These are phyloP conservation scores for Alligator mississippiensis DNA, from an alignment of 2,113 vertebrate genomes.

Conservation along the genomic window DNA sequence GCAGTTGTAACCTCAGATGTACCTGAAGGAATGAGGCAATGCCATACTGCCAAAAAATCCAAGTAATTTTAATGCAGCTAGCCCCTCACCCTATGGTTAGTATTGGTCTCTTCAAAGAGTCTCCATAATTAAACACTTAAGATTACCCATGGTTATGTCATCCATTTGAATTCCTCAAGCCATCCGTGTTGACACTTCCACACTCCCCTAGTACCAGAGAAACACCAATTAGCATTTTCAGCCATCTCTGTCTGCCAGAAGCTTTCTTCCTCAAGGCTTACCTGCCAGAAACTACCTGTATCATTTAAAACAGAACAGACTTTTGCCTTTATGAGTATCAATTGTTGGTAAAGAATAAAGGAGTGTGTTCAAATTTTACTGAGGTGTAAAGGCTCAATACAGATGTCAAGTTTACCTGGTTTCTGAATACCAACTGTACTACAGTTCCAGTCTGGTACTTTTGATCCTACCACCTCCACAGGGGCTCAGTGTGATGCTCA, in stretches of 20 bases:
- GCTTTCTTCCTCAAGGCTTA: constrained; percentile 24
- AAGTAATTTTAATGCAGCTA: constrained; percentile 6
- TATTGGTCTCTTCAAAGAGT: constrained; percentile 66
- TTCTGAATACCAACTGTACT: constrained; percentile 12
- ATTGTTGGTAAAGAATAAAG: background rate
- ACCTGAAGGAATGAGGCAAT: constrained; percentile 30
- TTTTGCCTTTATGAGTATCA: background rate
- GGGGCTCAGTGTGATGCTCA: background rate
- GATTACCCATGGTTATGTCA: constrained; percentile 62
- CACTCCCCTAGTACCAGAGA: constrained; percentile 50
- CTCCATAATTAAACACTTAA: constrained; percentile 47
- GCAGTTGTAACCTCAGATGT: background rate
- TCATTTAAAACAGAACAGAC: constrained; percentile 1
- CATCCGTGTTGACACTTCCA: constrained; percentile 61
- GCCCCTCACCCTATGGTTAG: constrained; percentile 56
- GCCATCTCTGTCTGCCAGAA: constrained; percentile 37
- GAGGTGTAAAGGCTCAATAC: constrained; percentile 6
- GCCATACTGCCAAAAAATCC: background rate
- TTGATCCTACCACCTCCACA: background rate
- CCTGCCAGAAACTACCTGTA: constrained; percentile 24
- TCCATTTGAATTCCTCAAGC: constrained; percentile 58
- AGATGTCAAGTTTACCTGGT: constrained; percentile 33
- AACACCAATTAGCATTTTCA: constrained; percentile 38
- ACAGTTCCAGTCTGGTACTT: constrained; percentile 11
- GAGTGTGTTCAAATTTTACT: background rate